phyloP scores from a whole-genome alignment of 2,888 invertebrate genomes.

The Orthosia gracilis region DNA sequence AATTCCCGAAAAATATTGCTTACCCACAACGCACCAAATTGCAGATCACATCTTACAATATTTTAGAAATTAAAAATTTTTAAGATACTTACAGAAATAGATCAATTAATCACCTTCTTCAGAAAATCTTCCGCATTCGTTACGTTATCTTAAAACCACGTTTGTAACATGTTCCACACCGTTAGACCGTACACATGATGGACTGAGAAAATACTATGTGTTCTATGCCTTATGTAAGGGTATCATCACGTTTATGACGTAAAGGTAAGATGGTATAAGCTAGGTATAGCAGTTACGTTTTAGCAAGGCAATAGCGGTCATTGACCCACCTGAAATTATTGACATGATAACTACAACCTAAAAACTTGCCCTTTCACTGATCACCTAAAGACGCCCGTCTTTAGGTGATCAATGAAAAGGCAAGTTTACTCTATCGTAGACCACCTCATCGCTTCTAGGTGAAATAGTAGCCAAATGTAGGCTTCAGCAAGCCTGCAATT shows the following conservation, averaged over 20 bases:
- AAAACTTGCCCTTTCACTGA: no score
- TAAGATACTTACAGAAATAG: no score
- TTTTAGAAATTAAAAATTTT: background rate
- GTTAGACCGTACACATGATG: conserved; percentile 60
- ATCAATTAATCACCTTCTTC: conserved; percentile 36
- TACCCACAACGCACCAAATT: background rate
- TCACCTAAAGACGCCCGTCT: no score
- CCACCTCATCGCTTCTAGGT: no score
- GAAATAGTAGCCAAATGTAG: no score
- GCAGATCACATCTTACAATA: background rate
- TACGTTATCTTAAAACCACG: conserved; percentile 36
- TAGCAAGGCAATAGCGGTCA: background rate
- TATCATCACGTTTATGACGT: conserved; percentile 50
- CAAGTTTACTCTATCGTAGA: no score
- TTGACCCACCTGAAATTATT: background rate
- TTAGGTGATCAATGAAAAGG: no score
- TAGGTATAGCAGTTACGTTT: background rate
- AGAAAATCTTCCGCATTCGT: conserved; percentile 55
- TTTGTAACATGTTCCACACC: conserved; percentile 62
- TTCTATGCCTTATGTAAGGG: conserved; percentile 53
- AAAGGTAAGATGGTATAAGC: conserved; percentile 35
- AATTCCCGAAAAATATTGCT: no score
- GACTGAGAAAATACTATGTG: conserved; percentile 53
- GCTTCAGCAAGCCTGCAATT: background rate
- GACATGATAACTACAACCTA: no score